These are phyloP conservation scores for Oxyscelio sp. DNA, from an alignment of 2,888 invertebrate genomes.

Conservation along the genomic window DNA sequence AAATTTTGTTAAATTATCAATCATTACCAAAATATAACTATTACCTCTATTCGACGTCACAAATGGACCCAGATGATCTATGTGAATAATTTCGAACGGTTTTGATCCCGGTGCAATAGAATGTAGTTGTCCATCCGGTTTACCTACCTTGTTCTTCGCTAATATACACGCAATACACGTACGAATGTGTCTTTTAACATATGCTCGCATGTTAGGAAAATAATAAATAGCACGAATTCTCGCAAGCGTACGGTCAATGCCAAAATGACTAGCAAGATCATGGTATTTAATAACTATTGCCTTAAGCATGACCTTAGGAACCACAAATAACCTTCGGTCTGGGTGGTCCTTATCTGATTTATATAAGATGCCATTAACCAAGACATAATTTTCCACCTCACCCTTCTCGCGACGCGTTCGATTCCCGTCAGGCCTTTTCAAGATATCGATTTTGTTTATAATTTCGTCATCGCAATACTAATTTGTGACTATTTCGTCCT, in stretches of 20 bases:
- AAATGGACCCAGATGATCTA: too few relatives aligned
- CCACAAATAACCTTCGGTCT: slow-evolving; percentile 34
- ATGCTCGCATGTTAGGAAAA: slow-evolving; percentile 63
- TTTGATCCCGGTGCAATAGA: too few relatives aligned
- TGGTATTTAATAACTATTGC: slow-evolving; percentile 51
- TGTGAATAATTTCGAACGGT: too few relatives aligned
- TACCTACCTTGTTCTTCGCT: slow-evolving; percentile 43
- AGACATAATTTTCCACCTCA: slow-evolving; percentile 10
- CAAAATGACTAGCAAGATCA: slow-evolving; percentile 48
- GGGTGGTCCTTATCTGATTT: background rate
- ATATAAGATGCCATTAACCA: slow-evolving; percentile 44
- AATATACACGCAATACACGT: slow-evolving; percentile 76
- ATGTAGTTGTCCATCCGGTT: too few relatives aligned
- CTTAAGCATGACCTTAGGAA: slow-evolving; percentile 52
- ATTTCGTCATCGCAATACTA: background rate
- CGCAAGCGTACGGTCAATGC: slow-evolving; percentile 31
- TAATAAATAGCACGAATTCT: slow-evolving; percentile 67
- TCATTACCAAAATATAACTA: slow-evolving; percentile 30
- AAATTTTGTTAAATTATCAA: slow-evolving; percentile 61
- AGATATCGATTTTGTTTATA: background rate
- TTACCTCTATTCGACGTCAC: slow-evolving; percentile 57
- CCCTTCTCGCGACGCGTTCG: slow-evolving; percentile 15
- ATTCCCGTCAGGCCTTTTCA: background rate
- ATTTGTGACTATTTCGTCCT: slow-evolving; percentile 15
- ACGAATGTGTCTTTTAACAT: slow-evolving; percentile 67